A percentile compares a stretch with the other conserved stretches of the same genome.
Evolutionary conservation across 2,113 vertebrate genomes (phyloP).

Genomic region (Coptodon bakossiorum): DNA sequence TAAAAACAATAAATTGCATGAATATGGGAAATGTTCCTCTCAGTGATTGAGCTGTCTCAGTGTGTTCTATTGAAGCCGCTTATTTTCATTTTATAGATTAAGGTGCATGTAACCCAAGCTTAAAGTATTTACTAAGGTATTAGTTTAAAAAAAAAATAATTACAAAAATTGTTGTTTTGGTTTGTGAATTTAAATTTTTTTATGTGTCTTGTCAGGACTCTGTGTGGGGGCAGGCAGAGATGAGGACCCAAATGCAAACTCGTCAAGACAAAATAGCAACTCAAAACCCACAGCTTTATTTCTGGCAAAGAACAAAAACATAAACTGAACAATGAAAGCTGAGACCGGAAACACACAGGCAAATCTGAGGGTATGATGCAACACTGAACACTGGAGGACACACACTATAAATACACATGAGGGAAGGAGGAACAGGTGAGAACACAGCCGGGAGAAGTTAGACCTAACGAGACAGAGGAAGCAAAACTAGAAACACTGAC

Average conservation of each 20-base stretch:
- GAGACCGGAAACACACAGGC: not conserved
- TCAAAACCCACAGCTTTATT: not conserved
- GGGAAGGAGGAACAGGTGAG: not conserved
- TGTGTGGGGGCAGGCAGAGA: not conserved
- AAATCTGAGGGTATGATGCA: not conserved
- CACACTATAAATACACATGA: not conserved
- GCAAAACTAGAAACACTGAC: not conserved
- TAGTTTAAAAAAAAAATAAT: not conserved
- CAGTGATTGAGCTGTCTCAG: rapidly evolving
- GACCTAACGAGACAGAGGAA: not conserved
- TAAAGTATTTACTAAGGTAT: not conserved
- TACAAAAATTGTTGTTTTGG: rapidly evolving
- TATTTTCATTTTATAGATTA: not conserved
- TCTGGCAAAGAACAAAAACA: not conserved
- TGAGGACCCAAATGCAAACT: not conserved
- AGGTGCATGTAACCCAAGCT: not conserved
- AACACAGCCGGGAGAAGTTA: not conserved
- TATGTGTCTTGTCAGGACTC: not conserved
- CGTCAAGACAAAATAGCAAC: not conserved
- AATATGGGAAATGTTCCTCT: not conserved
- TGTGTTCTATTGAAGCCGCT: not conserved
- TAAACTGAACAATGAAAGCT: not conserved
- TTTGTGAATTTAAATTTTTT: not conserved
- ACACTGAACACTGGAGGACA: not conserved
- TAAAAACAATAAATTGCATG: not conserved